Evolutionary conservation across 2,797 vertebrate species (phyloP).

Genomic region (Sebastes ruberrimus): DNA sequence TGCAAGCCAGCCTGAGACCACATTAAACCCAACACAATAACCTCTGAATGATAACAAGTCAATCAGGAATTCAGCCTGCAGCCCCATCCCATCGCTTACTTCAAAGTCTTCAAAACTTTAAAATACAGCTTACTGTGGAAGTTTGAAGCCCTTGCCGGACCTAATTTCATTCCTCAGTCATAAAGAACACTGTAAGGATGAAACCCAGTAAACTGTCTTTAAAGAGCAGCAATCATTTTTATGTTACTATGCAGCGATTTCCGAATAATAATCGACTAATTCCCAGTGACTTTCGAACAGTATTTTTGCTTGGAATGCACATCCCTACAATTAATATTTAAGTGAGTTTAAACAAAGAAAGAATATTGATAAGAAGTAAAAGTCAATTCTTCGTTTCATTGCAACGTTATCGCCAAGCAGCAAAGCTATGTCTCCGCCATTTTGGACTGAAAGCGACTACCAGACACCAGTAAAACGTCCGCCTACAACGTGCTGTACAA

Average conservation of each 20-base stretch:
- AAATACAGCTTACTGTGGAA: slow-evolving; percentile 48
- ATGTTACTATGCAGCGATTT: no score
- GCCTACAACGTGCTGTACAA: no score
- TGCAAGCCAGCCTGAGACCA: slow-evolving; percentile 25
- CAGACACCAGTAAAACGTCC: no score
- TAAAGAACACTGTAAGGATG: neutral
- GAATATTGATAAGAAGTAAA: neutral
- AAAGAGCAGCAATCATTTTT: neutral
- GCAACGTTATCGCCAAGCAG: no score
- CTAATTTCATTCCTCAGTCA: slow-evolving; percentile 10
- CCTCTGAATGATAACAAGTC: slow-evolving; percentile 57
- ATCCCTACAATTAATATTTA: no score
- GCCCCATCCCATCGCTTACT: slow-evolving; percentile 29
- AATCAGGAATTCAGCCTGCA: slow-evolving; percentile 46
- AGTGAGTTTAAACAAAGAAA: no score
- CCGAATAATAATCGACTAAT: no score
- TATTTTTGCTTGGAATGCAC: no score
- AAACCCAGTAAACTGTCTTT: neutral
- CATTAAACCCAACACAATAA: slow-evolving; percentile 29
- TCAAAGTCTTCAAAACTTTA: slow-evolving; percentile 58
- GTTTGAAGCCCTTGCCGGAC: slow-evolving; percentile 18
- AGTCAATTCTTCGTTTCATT: no score
- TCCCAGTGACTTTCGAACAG: no score
- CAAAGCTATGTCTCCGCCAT: accelerated
- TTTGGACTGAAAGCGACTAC: no score